Base-by-base conservation (phyloP, 2,888 invertebrate species). In the Acrobasis suavella region DNA sequence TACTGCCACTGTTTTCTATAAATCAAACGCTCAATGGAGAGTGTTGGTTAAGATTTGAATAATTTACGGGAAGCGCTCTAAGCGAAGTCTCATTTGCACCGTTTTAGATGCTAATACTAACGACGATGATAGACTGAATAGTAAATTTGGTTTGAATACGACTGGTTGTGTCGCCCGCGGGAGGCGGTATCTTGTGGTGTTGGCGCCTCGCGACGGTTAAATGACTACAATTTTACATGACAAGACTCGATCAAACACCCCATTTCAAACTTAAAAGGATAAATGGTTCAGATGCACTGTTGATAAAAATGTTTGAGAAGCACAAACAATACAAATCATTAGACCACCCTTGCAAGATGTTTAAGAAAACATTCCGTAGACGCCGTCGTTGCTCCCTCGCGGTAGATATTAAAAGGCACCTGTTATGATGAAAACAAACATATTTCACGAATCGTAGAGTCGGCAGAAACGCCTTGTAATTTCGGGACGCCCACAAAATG, bases 381-480 rank as follows among this genome's bases (percentile, higher is more conserved):
- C 79, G 78, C 70, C 71, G 65, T 72, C 69, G 77, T 83, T 83
- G 77, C 75, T 72, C 79, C 79, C 79, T 78, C 74, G 69, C 69
- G 75, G 73, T 78, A 75, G 77, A 82, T 79, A 83, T 83, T 76
- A 79, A 81, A 82, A 83, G 72, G 80, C 78, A 83, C 87, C 86
- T 78, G 81, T 88, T 87, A 83, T 77, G 79, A 82, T 80, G 82
- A 83, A 89, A 90, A 91, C 87, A 89, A 86, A 91, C 85, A 91
- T 91, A 91, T 88, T 87, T 91, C 83, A 90, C 78, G 73, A 83
- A 80, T 78, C 76, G 80, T 78, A 78, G 74, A 73, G 78, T 82
- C 89, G 86, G 85, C 89, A 90, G 85, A 91, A 88, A 83, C 77
- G 88, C 86, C 89, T 90, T 83, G 88, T 91, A 87, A 90, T 86